A percentile compares a stretch with the other conserved stretches of the same genome.
These are phyloP conservation scores for Psophia crepitans DNA, from an alignment of 2,113 vertebrate species.

Conservation along the genomic window DNA sequence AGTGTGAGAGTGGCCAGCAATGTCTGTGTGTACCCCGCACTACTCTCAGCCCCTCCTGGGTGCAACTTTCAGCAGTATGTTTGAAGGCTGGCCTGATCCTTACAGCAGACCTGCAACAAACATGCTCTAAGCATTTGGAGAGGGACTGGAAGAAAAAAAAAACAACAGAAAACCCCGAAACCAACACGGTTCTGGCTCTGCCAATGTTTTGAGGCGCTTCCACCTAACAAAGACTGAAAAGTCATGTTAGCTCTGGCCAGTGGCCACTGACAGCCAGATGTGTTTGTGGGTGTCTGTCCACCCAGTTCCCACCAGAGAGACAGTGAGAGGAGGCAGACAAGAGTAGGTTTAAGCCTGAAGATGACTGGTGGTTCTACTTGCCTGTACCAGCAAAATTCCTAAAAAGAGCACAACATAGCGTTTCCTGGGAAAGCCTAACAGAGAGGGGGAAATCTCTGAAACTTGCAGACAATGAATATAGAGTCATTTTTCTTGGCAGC, in stretches of 20 bases:
- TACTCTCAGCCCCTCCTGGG: not conserved
- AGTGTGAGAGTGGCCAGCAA: not conserved
- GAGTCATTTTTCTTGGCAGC: slow-evolving; percentile 50
- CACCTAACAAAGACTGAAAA: not conserved
- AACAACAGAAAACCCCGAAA: not conserved
- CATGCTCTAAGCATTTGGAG: not conserved
- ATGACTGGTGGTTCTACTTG: not conserved
- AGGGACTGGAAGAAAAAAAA: not conserved
- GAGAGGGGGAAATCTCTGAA: slow-evolving; percentile 20
- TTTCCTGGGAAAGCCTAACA: not conserved
- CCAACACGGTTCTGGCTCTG: not conserved
- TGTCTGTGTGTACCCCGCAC: not conserved
- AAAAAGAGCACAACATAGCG: not conserved
- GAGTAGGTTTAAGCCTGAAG: not conserved
- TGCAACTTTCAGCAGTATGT: not conserved
- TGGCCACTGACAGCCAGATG: not conserved
- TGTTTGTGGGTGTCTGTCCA: not conserved
- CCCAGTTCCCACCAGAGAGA: not conserved
- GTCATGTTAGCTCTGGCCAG: not conserved
- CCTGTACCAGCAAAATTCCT: not conserved
- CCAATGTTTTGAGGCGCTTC: not conserved
- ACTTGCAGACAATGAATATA: slow-evolving; percentile 30
- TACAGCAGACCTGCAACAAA: not conserved
- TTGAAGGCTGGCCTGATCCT: not conserved
- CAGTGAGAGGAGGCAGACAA: not conserved